Evolutionary conservation across 53 echinoderm and acorn worm genomes (phyloP).

Genomic region (Paracentrotus lividus): DNA sequence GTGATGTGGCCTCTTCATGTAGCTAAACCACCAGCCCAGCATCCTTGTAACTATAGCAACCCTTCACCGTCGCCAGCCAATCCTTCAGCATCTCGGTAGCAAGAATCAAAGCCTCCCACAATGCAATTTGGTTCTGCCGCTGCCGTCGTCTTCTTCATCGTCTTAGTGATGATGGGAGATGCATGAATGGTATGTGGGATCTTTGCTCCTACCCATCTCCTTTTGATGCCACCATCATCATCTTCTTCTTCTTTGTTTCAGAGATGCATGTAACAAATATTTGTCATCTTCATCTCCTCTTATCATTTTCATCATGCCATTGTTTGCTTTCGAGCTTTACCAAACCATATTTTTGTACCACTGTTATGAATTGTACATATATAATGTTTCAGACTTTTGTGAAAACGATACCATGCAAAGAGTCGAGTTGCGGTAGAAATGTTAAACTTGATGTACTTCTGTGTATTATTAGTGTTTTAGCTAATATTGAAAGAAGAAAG

Average conservation of each 20-base stretch:
- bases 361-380: constrained; percentile 35
- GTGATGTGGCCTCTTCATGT: neutral
- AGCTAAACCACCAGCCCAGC: neutral
- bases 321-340: neutral
- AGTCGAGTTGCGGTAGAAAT: constrained; percentile 2
- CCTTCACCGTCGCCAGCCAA: constrained; percentile 10
- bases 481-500: neutral
- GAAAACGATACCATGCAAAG: neutral
- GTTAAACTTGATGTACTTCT: neutral
- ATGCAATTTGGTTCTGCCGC: constrained; percentile 30
- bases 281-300: neutral
- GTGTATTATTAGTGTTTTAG: neutral
- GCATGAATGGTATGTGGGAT: constrained; percentile 28
- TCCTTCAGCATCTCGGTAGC: constrained; percentile 38
- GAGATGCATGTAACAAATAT: constrained; percentile 16
- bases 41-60: constrained; percentile 47
- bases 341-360: constrained; percentile 35
- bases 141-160: too few relatives aligned
- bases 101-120: constrained; percentile 35
- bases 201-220: constrained; percentile 34
- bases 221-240: constrained; percentile 38
- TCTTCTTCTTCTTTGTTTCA: neutral
- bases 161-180: constrained; percentile 10
- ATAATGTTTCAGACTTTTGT: neutral
- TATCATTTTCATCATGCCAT: constrained; percentile 35